phyloP scores from a whole-genome alignment of 1,140 invertebrate species.

The Bombus breviceps region DNA sequence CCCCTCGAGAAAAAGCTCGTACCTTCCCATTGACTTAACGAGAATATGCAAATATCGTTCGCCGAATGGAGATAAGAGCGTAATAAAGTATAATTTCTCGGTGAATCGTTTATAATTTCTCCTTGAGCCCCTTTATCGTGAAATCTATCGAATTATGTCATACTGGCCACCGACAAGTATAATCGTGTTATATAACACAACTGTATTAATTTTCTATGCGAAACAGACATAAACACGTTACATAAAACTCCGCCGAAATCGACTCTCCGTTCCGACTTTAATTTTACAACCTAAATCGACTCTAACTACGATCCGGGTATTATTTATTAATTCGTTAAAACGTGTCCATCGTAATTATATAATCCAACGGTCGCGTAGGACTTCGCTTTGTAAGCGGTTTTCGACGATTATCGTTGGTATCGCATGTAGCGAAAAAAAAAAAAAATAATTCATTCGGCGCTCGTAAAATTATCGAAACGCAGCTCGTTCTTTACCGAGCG shows the following conservation, averaged over 20 bases:
- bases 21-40: background rate
- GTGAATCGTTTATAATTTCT: background rate
- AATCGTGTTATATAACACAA: background rate
- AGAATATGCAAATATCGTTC: background rate
- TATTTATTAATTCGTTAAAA: background rate
- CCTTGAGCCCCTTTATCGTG: background rate
- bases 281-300: background rate
- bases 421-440: background rate
- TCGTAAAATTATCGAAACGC: slow-evolving; percentile 32
- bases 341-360: background rate
- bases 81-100: too few relatives aligned
- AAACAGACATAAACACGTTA: background rate
- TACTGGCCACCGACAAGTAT: background rate
- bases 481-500: background rate
- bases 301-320: background rate
- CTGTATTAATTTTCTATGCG: background rate
- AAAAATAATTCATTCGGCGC: slow-evolving; percentile 8
- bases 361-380: too few relatives aligned
- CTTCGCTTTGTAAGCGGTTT: background rate
- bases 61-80: background rate
- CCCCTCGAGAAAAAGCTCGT: background rate
- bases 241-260: background rate
- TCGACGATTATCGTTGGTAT: background rate
- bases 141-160: background rate
- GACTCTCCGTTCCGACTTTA: background rate